These are phyloP conservation scores for Drosophila mojavensis DNA, from an alignment of 1,140 invertebrate genomes.

Conservation along the genomic window DNA sequence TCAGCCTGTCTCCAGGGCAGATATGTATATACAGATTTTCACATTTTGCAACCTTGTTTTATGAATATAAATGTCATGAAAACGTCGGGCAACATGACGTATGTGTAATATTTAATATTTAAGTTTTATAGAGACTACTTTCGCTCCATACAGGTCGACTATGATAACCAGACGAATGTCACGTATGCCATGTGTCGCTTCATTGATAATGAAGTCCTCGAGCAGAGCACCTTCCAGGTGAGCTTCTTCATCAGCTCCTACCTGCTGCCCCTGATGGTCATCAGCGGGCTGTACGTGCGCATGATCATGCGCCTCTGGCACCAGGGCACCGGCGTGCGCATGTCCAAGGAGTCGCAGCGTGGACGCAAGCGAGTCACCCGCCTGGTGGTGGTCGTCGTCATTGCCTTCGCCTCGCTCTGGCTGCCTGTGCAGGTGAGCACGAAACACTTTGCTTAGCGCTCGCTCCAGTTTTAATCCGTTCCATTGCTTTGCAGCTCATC, in stretches of 20 bases:
- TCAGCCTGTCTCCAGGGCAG: not conserved
- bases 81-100: slow-evolving; percentile 58
- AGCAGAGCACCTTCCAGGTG: slow-evolving; percentile 61
- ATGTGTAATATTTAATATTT: slow-evolving; percentile 61
- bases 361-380: slow-evolving; percentile 96
- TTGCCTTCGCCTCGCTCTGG: slow-evolving; percentile 98
- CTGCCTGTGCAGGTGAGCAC: slow-evolving; percentile 93
- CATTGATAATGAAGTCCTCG: slow-evolving; percentile 36
- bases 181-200: slow-evolving; percentile 60
- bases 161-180: slow-evolving; percentile 46
- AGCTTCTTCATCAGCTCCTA: slow-evolving; percentile 86
- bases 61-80: slow-evolving; percentile 43
- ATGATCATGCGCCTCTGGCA: slow-evolving; percentile 96
- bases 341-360: slow-evolving; percentile 87
- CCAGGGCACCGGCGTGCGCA: slow-evolving; percentile 89
- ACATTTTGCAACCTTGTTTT: slow-evolving; percentile 20
- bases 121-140: not conserved
- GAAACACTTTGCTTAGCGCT: not conserved
- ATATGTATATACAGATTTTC: slow-evolving; percentile 41
- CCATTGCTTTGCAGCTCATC: slow-evolving; percentile 86
- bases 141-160: slow-evolving; percentile 26
- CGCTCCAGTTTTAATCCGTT: not conserved
- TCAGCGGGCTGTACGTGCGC: slow-evolving; percentile 94
- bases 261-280: slow-evolving; percentile 92
- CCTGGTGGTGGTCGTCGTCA: slow-evolving; percentile 96